These are phyloP conservation scores for Gallinago nigripennis DNA, from an alignment of 2,797 vertebrate genomes.

Conservation along the genomic window DNA sequence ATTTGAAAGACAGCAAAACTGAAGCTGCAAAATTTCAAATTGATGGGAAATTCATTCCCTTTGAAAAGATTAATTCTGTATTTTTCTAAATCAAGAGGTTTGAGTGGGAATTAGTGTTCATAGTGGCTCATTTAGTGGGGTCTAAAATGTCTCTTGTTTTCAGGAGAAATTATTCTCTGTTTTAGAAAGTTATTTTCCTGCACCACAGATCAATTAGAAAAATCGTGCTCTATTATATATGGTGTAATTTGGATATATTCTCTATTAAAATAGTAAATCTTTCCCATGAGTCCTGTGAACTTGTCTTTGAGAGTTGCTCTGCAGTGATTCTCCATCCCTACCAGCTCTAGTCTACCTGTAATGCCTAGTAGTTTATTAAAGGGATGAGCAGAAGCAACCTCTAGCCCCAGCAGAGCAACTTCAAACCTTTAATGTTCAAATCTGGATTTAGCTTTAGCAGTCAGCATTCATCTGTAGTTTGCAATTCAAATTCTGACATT, in stretches of 20 bases:
- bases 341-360: background rate
- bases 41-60: background rate
- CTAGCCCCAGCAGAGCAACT: background rate
- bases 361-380: background rate
- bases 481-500: constrained; percentile 42
- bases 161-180: background rate
- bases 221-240: background rate
- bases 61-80: background rate
- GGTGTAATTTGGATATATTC: background rate
- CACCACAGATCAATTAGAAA: background rate
- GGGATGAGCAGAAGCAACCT: background rate
- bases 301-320: background rate
- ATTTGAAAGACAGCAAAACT: background rate
- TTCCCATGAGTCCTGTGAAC: background rate
- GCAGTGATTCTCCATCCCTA: background rate
- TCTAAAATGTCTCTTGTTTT: background rate
- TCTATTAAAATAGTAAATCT: background rate
- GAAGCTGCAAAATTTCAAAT: background rate
- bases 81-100: background rate
- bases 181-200: background rate
- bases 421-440: background rate
- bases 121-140: too few species aligned
- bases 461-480: background rate
- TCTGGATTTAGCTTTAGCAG: background rate
- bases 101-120: background rate